Conservation (phyloP, 2,888 invertebrate genomes). For the Lasiommata megera region DNA sequence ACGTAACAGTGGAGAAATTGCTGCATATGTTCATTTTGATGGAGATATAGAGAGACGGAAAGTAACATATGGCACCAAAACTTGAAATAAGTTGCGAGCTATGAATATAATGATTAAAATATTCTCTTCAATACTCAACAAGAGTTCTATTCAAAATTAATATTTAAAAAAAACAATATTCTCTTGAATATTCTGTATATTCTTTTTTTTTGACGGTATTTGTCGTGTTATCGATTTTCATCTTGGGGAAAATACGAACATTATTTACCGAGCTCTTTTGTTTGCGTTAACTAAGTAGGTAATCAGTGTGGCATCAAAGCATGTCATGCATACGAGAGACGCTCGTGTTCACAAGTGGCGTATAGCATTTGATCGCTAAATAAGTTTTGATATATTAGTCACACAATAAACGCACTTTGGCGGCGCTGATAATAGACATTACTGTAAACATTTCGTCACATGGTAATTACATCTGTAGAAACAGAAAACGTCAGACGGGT, state of each 20-base stretch:
- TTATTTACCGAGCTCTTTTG: background rate
- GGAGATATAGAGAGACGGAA: too few species aligned
- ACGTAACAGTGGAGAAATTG: too few species aligned
- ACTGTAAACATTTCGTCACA: conserved; percentile 39
- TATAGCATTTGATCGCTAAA: conserved; percentile 22
- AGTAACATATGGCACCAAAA: too few species aligned
- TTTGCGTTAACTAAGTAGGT: background rate
- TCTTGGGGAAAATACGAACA: background rate
- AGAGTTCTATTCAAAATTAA: too few species aligned
- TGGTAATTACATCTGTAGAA: conserved; percentile 48
- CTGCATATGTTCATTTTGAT: too few species aligned
- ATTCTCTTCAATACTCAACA: too few species aligned
- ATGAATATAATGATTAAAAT: too few species aligned
- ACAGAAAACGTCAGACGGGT: conserved; percentile 60
- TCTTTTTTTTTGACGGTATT: too few species aligned
- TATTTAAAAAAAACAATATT: too few species aligned
- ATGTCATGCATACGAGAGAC: conserved; percentile 26
- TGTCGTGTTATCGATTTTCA: too few species aligned
- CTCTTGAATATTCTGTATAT: too few species aligned
- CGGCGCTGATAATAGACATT: conserved; percentile 19
- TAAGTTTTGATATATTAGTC: conserved; percentile 24
- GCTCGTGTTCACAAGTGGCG: conserved; percentile 4
- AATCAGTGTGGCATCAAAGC: conserved; percentile 1
- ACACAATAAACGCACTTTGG: conserved; percentile 18
- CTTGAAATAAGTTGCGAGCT: too few species aligned